Conservation (phyloP, 2,113 vertebrate species). For the Pygoscelis antarcticus region DNA sequence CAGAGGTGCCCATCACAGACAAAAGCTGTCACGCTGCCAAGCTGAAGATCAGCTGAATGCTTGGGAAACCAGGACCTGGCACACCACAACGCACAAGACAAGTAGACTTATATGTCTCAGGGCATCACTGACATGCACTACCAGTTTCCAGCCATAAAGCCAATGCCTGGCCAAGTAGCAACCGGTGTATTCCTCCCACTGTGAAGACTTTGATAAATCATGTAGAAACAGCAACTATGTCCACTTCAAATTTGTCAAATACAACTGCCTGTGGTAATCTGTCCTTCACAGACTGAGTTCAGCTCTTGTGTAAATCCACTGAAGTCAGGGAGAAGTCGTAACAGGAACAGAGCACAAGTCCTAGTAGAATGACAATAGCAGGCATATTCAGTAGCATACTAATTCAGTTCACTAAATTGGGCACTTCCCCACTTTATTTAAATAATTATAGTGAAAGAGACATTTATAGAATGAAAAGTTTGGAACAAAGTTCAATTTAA, state of each 20-base stretch:
- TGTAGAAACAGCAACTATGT: not conserved
- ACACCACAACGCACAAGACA: not conserved
- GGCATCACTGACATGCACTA: not conserved
- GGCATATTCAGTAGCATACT: not conserved
- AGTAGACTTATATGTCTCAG: not conserved
- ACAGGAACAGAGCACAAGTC: not conserved
- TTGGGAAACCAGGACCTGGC: not conserved
- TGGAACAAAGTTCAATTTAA: constrained; percentile 46
- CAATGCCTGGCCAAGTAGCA: not conserved
- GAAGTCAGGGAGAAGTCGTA: not conserved
- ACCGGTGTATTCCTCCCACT: not conserved
- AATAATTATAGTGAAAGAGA: constrained; percentile 34
- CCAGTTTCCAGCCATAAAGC: not conserved
- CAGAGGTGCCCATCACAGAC: not conserved
- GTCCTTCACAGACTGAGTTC: not conserved
- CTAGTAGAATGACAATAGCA: not conserved
- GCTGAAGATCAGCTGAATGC: not conserved
- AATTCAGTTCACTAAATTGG: constrained; percentile 24
- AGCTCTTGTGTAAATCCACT: not conserved
- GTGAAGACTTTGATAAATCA: not conserved
- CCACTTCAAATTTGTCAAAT: not conserved
- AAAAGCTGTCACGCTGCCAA: not conserved
- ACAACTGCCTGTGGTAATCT: not conserved
- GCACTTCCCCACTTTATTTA: constrained; percentile 33
- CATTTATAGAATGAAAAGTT: constrained; percentile 58